Conservation (phyloP, 2,113 vertebrate species). For the Meriones unguiculatus region DNA sequence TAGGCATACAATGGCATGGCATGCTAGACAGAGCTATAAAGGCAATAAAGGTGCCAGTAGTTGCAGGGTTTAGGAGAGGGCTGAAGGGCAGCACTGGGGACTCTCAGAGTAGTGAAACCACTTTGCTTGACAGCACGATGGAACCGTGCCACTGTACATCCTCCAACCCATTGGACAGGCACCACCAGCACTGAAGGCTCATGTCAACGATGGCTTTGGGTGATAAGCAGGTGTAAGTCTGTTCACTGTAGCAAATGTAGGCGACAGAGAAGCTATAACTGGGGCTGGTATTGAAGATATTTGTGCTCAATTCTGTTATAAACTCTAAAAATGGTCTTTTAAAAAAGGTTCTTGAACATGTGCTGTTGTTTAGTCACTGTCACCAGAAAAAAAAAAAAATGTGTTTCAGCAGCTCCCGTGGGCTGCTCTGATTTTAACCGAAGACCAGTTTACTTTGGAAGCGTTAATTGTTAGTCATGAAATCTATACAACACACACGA, state of each 20-base stretch:
- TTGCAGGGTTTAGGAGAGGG: not conserved
- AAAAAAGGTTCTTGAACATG: not conserved
- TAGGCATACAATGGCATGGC: not conserved
- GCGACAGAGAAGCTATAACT: not conserved
- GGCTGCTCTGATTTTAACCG: not conserved
- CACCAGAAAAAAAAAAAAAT: not conserved
- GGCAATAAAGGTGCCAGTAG: not conserved
- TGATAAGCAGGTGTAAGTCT: not conserved
- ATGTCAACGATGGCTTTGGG: not conserved
- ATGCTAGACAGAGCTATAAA: not conserved
- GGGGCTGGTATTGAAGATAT: not conserved
- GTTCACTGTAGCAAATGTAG: not conserved
- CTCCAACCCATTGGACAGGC: not conserved
- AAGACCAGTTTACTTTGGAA: not conserved
- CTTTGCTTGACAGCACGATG: not conserved
- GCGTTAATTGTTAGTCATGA: not conserved
- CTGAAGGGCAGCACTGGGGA: not conserved
- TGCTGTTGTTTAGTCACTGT: not conserved
- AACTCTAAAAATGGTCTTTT: not conserved
- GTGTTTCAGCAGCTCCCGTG: not conserved
- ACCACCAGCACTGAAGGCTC: not conserved
- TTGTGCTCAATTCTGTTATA: slow-evolving; percentile 19
- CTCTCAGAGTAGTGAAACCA: not conserved
- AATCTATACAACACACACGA: not conserved
- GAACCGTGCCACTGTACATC: not conserved